Percentiles rank a stretch among this genome's conserved stretches.
Conservation (phyloP, 2,797 vertebrate genomes). For the Dallia pectoralis region DNA sequence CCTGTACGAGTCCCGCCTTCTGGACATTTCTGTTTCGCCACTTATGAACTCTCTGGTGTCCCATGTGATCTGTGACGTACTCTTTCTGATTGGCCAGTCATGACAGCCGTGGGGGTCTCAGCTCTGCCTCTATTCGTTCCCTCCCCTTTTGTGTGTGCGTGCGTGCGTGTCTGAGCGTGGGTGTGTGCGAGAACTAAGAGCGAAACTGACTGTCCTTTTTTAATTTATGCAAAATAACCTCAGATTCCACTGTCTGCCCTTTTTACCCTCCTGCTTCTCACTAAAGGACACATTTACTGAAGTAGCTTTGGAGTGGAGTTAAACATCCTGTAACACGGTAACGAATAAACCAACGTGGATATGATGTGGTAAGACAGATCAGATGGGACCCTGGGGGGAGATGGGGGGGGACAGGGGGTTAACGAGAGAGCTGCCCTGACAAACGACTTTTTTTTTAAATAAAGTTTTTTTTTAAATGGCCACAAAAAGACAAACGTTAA, state of each 20-base stretch:
- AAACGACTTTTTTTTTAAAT: conserved; percentile 74
- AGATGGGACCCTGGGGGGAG: conserved; percentile 78
- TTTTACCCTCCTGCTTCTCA: conserved; percentile 81
- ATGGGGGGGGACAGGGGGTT: conserved; percentile 69
- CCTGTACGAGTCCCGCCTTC: conserved; percentile 94
- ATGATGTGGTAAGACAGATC: conserved; percentile 43
- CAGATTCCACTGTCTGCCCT: conserved; percentile 93
- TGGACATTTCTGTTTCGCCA: conserved; percentile 98
- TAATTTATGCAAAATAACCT: conserved; percentile 99
- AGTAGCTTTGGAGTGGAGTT: conserved; percentile 70
- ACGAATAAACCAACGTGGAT: conserved; percentile 51
- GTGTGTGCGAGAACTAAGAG: conserved; percentile 84
- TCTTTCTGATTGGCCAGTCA: conserved; percentile 99
- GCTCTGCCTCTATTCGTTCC: conserved; percentile 60
- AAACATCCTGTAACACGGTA: conserved; percentile 45
- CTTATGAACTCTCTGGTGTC: conserved; percentile 99
- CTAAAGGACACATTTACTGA: conserved; percentile 84
- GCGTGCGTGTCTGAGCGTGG: conserved; percentile 74
- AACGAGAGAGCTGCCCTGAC: conserved; percentile 83
- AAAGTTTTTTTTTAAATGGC: conserved; percentile 51
- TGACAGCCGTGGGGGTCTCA: conserved; percentile 90
- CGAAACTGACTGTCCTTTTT: conserved; percentile 80
- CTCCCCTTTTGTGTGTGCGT: conserved; percentile 44
- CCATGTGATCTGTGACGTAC: conserved; percentile 99
- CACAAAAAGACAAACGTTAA: conserved; percentile 48